Evolutionary conservation across 2,888 invertebrate species (phyloP), one percentile per base, ranked within the genome.

Genomic region (Oxytorus armatus): DNA sequence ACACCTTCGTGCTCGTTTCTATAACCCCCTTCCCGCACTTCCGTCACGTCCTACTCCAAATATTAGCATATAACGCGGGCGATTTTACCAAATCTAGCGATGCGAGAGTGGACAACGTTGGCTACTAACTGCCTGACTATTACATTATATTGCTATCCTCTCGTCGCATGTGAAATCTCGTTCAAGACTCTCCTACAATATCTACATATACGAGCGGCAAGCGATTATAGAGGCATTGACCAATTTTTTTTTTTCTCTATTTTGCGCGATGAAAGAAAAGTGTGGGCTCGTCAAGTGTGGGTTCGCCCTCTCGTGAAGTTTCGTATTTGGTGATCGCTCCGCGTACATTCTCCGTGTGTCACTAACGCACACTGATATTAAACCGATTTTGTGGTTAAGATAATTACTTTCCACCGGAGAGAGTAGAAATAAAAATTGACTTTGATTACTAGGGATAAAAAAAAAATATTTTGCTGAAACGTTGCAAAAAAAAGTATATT

Each of bases 261-360:
- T 29, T 29, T 72, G 25, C 51, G 66, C 59, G 42, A 29, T 18
- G 53, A 76, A 78, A 68, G 76, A 76, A 75, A 75, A 78, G 90
- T 88, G 90, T 90, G 88, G 90, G 90, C 87, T 82, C 82, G 85
- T 77, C 51, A 66, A 84, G 88, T 88, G 88, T 88, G 88, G 88
- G 88, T 86, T 88, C 86, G 85, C 83, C 88, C 87, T 86, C 84
- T 85, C 85, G 80, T 81, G 70, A 72, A 81, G 85, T 83, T 84
- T 88, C 89, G 84, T 89, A 89, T 90, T 90, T 90, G 90, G 90
- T 87, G 89, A 89, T 89, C 75, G 59, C 47, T 51, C n/a, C 63
- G 72, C 47, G 68, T 39, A 36, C 21, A 44, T 63, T 68, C 57
- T 66, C 36, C 51, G 59, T 33, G 47, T n/a, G n/a, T n/a, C n/a